These are phyloP conservation scores for Drosophila pseudotalamancana DNA, from an alignment of 2,888 invertebrate genomes.

Conservation along the genomic window DNA sequence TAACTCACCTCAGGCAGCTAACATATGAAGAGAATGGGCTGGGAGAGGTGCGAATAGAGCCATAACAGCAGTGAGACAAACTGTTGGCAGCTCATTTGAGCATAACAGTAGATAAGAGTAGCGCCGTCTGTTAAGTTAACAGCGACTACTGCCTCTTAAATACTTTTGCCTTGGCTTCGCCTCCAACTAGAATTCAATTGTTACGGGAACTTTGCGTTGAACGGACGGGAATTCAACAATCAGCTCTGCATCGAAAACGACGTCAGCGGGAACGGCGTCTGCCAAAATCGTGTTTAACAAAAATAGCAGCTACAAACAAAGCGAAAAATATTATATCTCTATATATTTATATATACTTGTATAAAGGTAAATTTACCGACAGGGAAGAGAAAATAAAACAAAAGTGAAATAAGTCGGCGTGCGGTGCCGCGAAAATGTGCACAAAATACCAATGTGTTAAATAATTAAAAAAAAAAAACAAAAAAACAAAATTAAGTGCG, in stretches of 20 bases:
- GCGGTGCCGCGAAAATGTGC: conserved; percentile 62
- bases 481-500: conserved; percentile 14
- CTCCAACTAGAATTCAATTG: conserved; percentile 58
- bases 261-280: conserved; percentile 51
- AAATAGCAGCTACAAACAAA: conserved; percentile 49
- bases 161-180: conserved; percentile 25
- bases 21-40: conserved; percentile 18
- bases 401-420: conserved; percentile 28
- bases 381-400: conserved; percentile 6
- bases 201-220: conserved; percentile 65
- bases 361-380: conserved; percentile 8
- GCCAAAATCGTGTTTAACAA: conserved; percentile 36
- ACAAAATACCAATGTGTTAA: conserved; percentile 44
- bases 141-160: conserved; percentile 10
- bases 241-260: conserved; percentile 32
- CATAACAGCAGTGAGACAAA: conserved; percentile 2
- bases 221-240: conserved; percentile 53
- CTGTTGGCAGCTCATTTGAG: conserved; percentile 38
- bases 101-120: conserved; percentile 22
- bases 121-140: conserved; percentile 38
- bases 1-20: conserved; percentile 15
- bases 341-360: conserved; percentile 13
- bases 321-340: background rate
- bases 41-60: conserved; percentile 7
- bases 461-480: conserved; percentile 28